These are phyloP conservation scores for Maniola jurtina DNA, from an alignment of 1,140 invertebrate genomes.

Conservation along the genomic window DNA sequence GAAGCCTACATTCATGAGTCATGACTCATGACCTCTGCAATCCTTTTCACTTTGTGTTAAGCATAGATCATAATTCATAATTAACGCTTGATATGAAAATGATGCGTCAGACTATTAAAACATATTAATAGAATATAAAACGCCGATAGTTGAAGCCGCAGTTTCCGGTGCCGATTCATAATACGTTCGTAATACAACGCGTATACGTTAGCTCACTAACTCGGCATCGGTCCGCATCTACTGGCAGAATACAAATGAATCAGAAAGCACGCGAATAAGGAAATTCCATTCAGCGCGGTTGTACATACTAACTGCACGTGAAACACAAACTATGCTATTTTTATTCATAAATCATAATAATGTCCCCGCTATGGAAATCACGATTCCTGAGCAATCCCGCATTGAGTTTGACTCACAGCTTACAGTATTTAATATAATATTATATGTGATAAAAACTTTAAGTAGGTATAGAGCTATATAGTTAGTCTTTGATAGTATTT, in stretches of 20 bases:
- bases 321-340: constrained; percentile 26
- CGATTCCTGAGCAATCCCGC: neutral
- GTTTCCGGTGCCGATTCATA: constrained; percentile 52
- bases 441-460: too few species aligned
- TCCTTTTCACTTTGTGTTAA: too few species aligned
- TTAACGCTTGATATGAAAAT: constrained; percentile 9
- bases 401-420: too few species aligned
- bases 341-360: constrained; percentile 34
- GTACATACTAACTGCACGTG: constrained; percentile 36
- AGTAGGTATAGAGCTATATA: too few species aligned
- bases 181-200: constrained; percentile 45
- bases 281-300: constrained; percentile 63
- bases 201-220: constrained; percentile 50
- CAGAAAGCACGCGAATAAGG: constrained; percentile 64
- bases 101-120: constrained; percentile 38
- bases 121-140: constrained; percentile 44
- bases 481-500: too few species aligned
- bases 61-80: neutral
- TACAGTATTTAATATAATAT: too few species aligned
- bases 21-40: too few species aligned
- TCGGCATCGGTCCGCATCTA: constrained; percentile 34
- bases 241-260: constrained; percentile 66
- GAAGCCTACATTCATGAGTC: too few species aligned
- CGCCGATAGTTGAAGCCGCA: constrained; percentile 40
- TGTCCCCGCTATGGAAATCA: constrained; percentile 5